A percentile compares a stretch with the other conserved stretches of the same genome.
phyloP scores from a whole-genome alignment of 2,797 vertebrate genomes.

The Orientallactaga sibirica region DNA sequence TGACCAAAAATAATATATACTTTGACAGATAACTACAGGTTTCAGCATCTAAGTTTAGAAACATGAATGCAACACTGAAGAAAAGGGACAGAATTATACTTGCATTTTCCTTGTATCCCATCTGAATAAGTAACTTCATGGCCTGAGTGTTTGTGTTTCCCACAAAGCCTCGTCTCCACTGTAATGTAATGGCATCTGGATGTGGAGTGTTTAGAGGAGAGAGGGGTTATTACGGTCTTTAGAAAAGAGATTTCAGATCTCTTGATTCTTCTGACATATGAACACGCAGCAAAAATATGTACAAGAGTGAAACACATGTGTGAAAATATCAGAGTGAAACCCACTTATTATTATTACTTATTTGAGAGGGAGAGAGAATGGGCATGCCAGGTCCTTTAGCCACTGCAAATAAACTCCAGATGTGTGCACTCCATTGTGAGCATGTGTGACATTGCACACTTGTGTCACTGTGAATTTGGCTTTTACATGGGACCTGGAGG shows the following conservation, averaged over 20 bases:
- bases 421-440: too few relatives aligned
- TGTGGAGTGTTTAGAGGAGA: too few relatives aligned
- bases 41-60: slow-evolving; percentile 25
- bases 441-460: too few relatives aligned
- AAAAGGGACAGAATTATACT: not conserved
- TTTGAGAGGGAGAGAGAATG: too few relatives aligned
- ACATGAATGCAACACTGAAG: not conserved
- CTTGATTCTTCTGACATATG: not conserved
- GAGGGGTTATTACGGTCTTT: not conserved
- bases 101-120: not conserved
- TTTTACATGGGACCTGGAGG: too few relatives aligned
- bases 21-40: not conserved
- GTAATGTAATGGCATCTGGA: not conserved
- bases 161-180: not conserved
- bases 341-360: not conserved
- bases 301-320: not conserved
- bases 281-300: not conserved
- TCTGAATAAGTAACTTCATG: not conserved
- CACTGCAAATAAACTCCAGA: too few relatives aligned
- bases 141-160: not conserved
- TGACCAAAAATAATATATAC: not conserved
- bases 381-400: too few relatives aligned
- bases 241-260: not conserved
- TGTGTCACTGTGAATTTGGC: too few relatives aligned
- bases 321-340: not conserved